Percentiles rank a stretch among this genome's conserved stretches.
Conservation (phyloP, 2,888 invertebrate genomes). For the Megastigmus dorsalis region DNA sequence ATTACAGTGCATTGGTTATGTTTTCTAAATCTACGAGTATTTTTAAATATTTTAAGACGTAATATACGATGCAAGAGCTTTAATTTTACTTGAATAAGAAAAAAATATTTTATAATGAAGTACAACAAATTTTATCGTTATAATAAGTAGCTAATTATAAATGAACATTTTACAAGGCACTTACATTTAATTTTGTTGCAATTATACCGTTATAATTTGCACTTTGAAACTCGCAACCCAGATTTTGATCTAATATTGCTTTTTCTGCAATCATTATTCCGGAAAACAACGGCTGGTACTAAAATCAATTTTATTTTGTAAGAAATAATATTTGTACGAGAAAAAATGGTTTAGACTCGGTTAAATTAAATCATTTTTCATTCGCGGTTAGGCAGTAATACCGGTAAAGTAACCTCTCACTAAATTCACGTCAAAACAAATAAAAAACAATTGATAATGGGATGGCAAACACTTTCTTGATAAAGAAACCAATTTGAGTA, state of each 20-base stretch:
- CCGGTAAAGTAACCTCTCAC: neutral
- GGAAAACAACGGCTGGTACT: neutral
- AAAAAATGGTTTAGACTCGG: neutral
- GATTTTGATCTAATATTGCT: neutral
- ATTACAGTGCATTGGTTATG: neutral
- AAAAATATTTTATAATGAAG: neutral
- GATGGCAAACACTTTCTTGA: too few relatives aligned
- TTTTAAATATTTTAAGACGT: neutral
- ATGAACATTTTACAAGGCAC: neutral
- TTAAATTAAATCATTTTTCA: constrained; percentile 1
- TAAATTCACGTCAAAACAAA: neutral
- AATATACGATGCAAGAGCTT: too few relatives aligned
- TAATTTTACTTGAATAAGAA: too few relatives aligned
- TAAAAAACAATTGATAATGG: neutral
- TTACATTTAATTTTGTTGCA: constrained; percentile 10
- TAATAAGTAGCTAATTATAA: too few relatives aligned
- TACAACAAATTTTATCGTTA: too few relatives aligned
- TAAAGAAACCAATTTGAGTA: too few relatives aligned
- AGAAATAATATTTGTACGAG: neutral
- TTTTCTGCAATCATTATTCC: constrained; percentile 29
- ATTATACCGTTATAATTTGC: neutral
- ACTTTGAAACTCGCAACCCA: neutral
- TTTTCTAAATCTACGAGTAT: neutral
- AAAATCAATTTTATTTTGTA: neutral
- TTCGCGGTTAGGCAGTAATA: neutral